Base-by-base conservation (phyloP, 2,888 invertebrate species). In the Eristalis pertinax region DNA sequence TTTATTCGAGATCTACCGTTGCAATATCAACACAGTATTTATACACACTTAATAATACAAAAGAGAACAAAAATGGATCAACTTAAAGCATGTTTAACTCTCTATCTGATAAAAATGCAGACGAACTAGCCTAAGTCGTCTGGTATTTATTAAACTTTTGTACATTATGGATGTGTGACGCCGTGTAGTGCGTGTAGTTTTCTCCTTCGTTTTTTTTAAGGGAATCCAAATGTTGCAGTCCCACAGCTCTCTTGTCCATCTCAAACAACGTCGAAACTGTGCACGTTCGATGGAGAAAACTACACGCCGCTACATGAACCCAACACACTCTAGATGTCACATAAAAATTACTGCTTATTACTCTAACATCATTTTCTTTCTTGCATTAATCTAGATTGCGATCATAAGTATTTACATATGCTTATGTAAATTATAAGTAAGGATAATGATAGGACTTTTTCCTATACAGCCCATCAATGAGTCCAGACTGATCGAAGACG, bases 381-480 rank as follows among this genome's bases (percentile, higher is more conserved):
- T 62, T 29, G 26, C 4, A 32, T 82, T 65, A 82, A 65, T 65
- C 82, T 87, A 87, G 1, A 64, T 74, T 72, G 70, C 62, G n/a
- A 64, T 32, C 75, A 79, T 63, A 75, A 65, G 19, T 76, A 84
- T 84, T 76, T 84, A 87, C 69, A 87, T 68, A 38, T 26, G 73
- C 50, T 84, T 91, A 90, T 90, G 90, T 90, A 91, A 92, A 92
- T 93, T 92, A 93, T 93, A 93, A 93, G 88, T 92, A 93, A 38
- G 93, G 93, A 92, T 93, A 93, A 88, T 92, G 92, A 90, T 92
- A 93, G 60, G 91, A 91, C 91, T 93, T 93, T 90, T 93, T 91
- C 89, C 93, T 92, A 91, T 93, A 93, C 90, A 93, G 90, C 89
- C 93, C 92, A 87, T 93, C 93, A 89, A 93, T 91, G 89, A 93